Base-by-base conservation (phyloP, 2,113 vertebrate genomes). In the Neofelis nebulosa region DNA sequence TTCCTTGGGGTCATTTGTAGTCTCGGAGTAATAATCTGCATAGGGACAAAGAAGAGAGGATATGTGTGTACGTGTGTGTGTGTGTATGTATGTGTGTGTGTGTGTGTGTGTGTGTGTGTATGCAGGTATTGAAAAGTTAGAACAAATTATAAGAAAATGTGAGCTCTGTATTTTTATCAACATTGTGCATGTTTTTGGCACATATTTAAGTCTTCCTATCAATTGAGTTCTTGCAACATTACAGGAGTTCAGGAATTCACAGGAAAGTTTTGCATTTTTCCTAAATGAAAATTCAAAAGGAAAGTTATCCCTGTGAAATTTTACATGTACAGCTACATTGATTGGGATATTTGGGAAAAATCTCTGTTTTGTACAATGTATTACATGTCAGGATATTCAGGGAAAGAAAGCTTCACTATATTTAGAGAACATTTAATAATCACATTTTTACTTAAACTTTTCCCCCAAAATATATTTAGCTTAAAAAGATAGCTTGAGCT, bases 1-100 rank as follows among this genome's bases (percentile, higher is more conserved):
- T 98, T 99, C 98, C 98, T 99, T 98, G 95, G 98, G 98, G 99
- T 99, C 98, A 98, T 98, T 95, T 98, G 88, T 98, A 93, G 98
- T 98, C 96, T 98, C 94, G 89, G 88, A 94, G 95, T 96, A 95
- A 93, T 97, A 90, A 98, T 98, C 95, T 98, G 94, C 95, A 90
- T 89, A 96, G 86, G 36, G 63, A 91, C 69, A 78, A 91, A 97
- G 94, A 88, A 96, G 48, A 96, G 89, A 83, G 65, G 55, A 9
- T n/a, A 78, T 23, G 63, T 61, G 41, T n/a, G 29, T 41, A 2
- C n/a, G 2, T 50, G 8, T 88, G n/a, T 83, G 33, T 80, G 5
- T 65, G 16, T 61, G 36, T 83, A 27, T 80, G 5, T 65, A 13
- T 61, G 36, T 52, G 50, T 57, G 31, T 50, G 2, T 83, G 73